Evolutionary conservation across 2,113 vertebrate species (phyloP), one percentile per base, ranked within the genome.

Genomic region (Chaetodon trifascialis): DNA sequence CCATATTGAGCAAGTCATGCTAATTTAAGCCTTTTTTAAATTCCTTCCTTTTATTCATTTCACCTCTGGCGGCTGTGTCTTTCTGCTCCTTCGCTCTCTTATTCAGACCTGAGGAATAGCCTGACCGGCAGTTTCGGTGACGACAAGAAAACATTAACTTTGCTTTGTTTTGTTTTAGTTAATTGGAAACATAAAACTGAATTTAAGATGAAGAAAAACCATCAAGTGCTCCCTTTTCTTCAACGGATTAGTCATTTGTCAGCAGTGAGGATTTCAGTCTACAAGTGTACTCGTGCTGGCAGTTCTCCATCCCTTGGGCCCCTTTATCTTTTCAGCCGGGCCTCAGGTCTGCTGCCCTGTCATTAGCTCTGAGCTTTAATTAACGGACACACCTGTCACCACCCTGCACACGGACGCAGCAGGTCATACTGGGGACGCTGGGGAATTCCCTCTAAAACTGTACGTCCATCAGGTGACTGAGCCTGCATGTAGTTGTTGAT

Each of bases 281-380:
- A 34, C 25, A 56, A 62, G 65, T 78, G 30, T 59, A 51, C 78
- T 62, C 4, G 11, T 86, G 69, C 56, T 17, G 16, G 17, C 49
- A 79, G 15, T 65, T 70, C 78, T 76, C 44, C 46, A 9, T 82
- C 80, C 72, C 81, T 19, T 19, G 62, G 86, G 84, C 69, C 80
- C 75, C 76, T 73, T 70, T 58, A 30, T 73, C 75, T 86, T 79
- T 78, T 79, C 42, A 85, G 75, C 17, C 70, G 30, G 73, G 69
- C 62, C 76, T 83, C 77, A 78, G 56, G 44, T 85, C 74, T 69
- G 65, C 84, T 23, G 46, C 88, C 84, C 88, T 91, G 79, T 92
- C 82, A 94, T 94, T 93, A 94, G 76, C 67, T 62, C 76, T 68
- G 87, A 85, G 82, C 91, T 90, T 90, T 89, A 90, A 93, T 93